phyloP scores from a whole-genome alignment of 2,113 vertebrate genomes.

The Melanerpes aurifrons region DNA sequence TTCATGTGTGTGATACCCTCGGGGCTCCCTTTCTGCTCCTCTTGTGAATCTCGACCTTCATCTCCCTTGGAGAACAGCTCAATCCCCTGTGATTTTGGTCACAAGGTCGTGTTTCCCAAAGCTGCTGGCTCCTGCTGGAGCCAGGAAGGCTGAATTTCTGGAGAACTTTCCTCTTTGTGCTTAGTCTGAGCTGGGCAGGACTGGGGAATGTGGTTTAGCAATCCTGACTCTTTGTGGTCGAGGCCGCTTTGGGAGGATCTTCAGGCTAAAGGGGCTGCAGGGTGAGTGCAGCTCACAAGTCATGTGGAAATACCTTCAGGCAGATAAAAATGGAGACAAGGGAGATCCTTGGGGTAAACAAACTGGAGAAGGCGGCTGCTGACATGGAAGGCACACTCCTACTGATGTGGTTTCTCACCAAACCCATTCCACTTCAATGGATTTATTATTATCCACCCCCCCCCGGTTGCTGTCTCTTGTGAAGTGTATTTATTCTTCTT shows the following conservation, averaged over 20 bases:
- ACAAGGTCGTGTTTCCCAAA: not conserved
- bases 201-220: not conserved
- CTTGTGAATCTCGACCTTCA: not conserved
- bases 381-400: not conserved
- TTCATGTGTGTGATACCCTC: not conserved
- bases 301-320: not conserved
- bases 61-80: not conserved
- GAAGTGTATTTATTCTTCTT: not conserved
- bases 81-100: fast-evolving
- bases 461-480: not conserved
- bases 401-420: not conserved
- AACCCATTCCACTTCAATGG: not conserved
- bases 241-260: not conserved
- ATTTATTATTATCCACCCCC: not conserved
- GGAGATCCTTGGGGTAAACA: not conserved
- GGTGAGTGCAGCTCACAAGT: not conserved
- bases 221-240: not conserved
- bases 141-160: fast-evolving
- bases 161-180: not conserved
- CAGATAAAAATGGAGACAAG: not conserved
- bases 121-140: not conserved
- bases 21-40: not conserved
- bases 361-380: not conserved
- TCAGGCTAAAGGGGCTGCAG: not conserved
- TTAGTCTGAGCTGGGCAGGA: not conserved